Percentiles rank a stretch among this genome's conserved stretches.
Conservation (phyloP, 2,888 invertebrate species). For the Temnothorax unifasciatus region DNA sequence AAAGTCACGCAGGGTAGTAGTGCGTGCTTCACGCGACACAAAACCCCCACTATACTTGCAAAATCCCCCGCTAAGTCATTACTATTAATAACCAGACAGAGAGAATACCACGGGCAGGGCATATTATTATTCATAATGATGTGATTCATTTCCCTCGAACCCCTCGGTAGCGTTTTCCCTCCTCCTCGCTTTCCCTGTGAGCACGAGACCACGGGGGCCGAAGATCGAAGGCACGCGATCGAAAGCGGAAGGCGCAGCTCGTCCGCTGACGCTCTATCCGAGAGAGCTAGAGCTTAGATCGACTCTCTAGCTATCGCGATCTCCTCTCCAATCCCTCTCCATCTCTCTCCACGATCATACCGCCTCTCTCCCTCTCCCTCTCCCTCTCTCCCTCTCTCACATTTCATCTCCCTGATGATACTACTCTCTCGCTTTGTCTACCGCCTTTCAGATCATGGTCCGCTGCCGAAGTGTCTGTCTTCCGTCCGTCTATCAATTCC, state of each 20-base stretch:
- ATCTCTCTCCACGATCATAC: no score
- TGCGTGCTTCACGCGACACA: conserved; percentile 83
- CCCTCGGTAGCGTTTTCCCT: conserved; percentile 61
- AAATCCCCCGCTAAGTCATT: conserved; percentile 81
- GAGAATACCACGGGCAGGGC: conserved; percentile 75
- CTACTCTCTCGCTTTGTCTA: conserved; percentile 57
- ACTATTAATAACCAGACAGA: conserved; percentile 81
- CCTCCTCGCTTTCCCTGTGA: conserved; percentile 55
- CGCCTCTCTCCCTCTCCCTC: no score
- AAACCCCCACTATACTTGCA: conserved; percentile 68
- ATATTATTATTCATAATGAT: conserved; percentile 83
- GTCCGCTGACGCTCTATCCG: no score
- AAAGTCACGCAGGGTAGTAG: conserved; percentile 69
- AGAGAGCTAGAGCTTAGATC: no score
- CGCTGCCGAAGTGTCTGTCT: no score
- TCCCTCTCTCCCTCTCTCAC: conserved; percentile 46
- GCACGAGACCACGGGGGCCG: no score
- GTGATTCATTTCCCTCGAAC: conserved; percentile 80
- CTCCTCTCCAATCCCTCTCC: no score
- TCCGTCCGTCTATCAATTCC: conserved; percentile 40
- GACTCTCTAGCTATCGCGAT: no score
- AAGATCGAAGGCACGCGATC: no score
- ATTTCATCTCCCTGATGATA: conserved; percentile 57
- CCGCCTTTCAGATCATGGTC: no score
- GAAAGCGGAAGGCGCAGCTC: no score